These are phyloP conservation scores for Oxycera nigricornis DNA, from an alignment of 2,888 invertebrate species.

Conservation along the genomic window DNA sequence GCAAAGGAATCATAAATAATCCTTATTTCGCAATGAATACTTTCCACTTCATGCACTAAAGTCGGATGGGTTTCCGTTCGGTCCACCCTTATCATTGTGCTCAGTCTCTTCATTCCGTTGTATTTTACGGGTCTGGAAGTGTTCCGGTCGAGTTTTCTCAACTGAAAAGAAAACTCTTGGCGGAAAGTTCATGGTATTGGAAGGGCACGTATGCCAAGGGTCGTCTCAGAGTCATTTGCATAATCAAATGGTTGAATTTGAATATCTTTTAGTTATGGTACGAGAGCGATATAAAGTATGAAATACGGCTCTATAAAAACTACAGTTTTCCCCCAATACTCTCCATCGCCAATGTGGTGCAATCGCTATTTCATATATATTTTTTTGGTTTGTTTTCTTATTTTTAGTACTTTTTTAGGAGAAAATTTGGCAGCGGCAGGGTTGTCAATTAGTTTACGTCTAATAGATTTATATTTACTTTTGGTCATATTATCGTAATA, in stretches of 20 bases:
- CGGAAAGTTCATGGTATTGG: constrained; percentile 33
- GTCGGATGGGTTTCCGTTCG: constrained; percentile 8
- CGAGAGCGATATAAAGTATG: constrained; percentile 45
- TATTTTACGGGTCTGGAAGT: not conserved
- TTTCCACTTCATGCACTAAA: constrained; percentile 4
- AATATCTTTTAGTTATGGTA: constrained; percentile 52
- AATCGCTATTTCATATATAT: constrained; percentile 11
- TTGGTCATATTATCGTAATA: too few relatives aligned
- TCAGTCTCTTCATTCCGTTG: not conserved
- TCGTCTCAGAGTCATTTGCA: constrained; percentile 61
- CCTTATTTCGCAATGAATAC: constrained; percentile 44
- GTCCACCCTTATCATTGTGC: constrained; percentile 15
- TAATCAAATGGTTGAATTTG: constrained; percentile 63
- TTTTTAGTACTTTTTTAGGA: not conserved
- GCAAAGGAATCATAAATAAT: constrained; percentile 47
- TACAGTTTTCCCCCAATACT: not conserved
- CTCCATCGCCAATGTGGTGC: constrained; percentile 11
- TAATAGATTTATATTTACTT: not conserved
- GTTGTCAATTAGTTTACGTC: not conserved
- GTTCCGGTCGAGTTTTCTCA: not conserved
- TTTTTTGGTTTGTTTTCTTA: not conserved
- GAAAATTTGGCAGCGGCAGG: not conserved
- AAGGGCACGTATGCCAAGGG: constrained; percentile 60
- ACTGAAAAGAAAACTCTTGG: constrained; percentile 10
- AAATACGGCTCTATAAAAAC: constrained; percentile 45